Evolutionary conservation across 2,797 vertebrate genomes (phyloP), one percentile per base, ranked within the genome.

Genomic region (Takifugu ocellatus): DNA sequence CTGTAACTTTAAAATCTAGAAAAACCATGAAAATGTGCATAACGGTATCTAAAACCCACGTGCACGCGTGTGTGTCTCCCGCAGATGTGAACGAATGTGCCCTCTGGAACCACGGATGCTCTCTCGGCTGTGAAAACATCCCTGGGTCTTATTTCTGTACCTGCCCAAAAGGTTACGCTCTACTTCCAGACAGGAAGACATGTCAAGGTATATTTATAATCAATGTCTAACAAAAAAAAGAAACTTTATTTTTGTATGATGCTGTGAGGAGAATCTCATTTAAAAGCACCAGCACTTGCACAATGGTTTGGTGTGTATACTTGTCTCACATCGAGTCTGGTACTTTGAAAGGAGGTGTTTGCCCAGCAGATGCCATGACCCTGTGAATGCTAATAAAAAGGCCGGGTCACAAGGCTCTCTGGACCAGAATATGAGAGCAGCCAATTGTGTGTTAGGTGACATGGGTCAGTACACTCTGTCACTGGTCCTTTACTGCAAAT

Each of bases 81-180:
- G 21, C 16, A 98, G 97, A 98, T 89, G 77, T 97, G 63, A 98
- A 98, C 25, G 96, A 99, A 83, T 98, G 96, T 59, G 91, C 93
- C 55, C 86, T 93, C 27, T 94, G 93, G 94, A 96, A 92, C 59
- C 97, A 98, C 0, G 95, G 95, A 72, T 99, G 96, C 78, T 95
- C 96, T 66, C 91, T 97, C 16, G 96, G 96, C 3, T 98, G 97
- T 83, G 91, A 95, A 82, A 99, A 98, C 66, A 79, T 86, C 47
- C 95, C 94, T 1, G 97, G 96, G 2, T 96, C 96, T n/a, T 99
- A 97, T 72, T 93, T 95, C 66, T 98, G 96, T 63, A 95, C 93
- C 26, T 98, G 96, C 49, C 95, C 96, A 0, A 66, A 77, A 60
- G 94, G 94, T 24, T 98, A 95, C 17, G 75, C 90, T 59, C 90